Percentiles rank a stretch among this genome's conserved stretches.
Evolutionary conservation across 1,140 invertebrate species (phyloP).

Genomic region (Mylabris phalerata): DNA sequence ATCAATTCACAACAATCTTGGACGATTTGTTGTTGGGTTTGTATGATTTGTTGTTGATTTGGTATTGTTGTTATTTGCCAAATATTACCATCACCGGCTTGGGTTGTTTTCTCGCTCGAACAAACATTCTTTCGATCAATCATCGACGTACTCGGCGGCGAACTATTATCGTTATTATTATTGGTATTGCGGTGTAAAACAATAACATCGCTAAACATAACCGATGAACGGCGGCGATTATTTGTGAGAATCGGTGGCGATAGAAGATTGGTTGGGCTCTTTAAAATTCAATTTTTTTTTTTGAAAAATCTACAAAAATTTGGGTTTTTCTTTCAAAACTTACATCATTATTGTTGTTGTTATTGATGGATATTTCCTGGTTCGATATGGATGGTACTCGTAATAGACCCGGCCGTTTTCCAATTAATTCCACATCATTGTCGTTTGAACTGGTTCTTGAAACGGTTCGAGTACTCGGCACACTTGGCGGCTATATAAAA

Average conservation of each 20-base stretch:
- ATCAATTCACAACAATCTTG: conserved; percentile 47
- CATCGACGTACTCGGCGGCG: conserved; percentile 27
- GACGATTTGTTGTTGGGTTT: conserved; percentile 34
- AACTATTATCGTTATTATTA: conserved; percentile 48
- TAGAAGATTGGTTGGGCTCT: conserved; percentile 46
- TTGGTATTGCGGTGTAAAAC: conserved; percentile 59
- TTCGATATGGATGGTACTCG: conserved; percentile 49
- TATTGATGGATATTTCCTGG: conserved; percentile 34
- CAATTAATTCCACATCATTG: conserved; percentile 28
- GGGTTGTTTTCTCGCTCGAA: conserved; percentile 82
- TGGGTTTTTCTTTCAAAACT: neutral
- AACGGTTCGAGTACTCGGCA: conserved; percentile 39
- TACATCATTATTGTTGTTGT: conserved; percentile 33
- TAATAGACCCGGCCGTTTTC: conserved; percentile 45
- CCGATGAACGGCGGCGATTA: conserved; percentile 63
- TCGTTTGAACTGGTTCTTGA: conserved; percentile 39
- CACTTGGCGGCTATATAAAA: conserved; percentile 15
- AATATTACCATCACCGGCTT: conserved; percentile 67
- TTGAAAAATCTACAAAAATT: neutral
- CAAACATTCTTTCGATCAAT: conserved; percentile 61
- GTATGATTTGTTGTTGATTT: conserved; percentile 34
- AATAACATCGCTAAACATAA: conserved; percentile 82
- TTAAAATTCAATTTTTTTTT: conserved; percentile 2
- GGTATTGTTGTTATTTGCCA: conserved; percentile 49
- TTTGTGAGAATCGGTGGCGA: conserved; percentile 51